phyloP scores from a whole-genome alignment of 2,888 invertebrate species.

The Heliconius aoede region DNA sequence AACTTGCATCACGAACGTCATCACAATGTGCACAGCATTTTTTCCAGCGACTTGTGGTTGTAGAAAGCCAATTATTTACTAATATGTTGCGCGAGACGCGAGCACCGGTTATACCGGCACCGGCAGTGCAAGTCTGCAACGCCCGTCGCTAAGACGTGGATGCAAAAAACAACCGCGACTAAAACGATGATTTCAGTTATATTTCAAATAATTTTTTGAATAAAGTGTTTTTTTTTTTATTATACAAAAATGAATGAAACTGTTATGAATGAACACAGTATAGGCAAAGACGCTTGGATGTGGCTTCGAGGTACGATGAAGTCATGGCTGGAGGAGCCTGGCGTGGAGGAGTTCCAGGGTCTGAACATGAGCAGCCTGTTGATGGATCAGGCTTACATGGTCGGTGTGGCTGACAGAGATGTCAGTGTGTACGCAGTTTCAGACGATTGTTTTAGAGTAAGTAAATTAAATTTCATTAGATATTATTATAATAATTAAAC shows the following conservation, averaged over 20 bases:
- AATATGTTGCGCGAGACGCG: constrained; percentile 52
- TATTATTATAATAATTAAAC: background rate
- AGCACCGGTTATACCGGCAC: constrained; percentile 58
- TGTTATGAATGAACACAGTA: constrained; percentile 63
- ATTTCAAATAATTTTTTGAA: constrained; percentile 15
- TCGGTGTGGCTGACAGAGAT: constrained; percentile 65
- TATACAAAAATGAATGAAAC: constrained; percentile 64
- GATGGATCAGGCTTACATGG: constrained; percentile 87
- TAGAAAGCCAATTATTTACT: constrained; percentile 69
- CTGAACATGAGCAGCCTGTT: constrained; percentile 83
- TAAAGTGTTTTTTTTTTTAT: constrained; percentile 12
- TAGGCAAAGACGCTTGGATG: constrained; percentile 68
- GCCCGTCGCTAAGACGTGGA: constrained; percentile 47
- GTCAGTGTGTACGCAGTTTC: constrained; percentile 86
- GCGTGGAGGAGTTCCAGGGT: constrained; percentile 75
- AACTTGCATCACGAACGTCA: constrained; percentile 53
- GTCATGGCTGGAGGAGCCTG: constrained; percentile 85
- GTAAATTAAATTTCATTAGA: constrained; percentile 51
- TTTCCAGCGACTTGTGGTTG: constrained; percentile 55
- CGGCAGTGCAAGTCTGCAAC: constrained; percentile 50
- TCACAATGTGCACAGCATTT: constrained; percentile 62
- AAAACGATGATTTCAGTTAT: constrained; percentile 31
- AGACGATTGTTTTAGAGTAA: constrained; percentile 88
- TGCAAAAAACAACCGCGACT: constrained; percentile 46
- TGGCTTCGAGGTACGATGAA: constrained; percentile 74